phyloP scores from a whole-genome alignment of 2,888 invertebrate species.

The Nephrotoma guestfalica region DNA sequence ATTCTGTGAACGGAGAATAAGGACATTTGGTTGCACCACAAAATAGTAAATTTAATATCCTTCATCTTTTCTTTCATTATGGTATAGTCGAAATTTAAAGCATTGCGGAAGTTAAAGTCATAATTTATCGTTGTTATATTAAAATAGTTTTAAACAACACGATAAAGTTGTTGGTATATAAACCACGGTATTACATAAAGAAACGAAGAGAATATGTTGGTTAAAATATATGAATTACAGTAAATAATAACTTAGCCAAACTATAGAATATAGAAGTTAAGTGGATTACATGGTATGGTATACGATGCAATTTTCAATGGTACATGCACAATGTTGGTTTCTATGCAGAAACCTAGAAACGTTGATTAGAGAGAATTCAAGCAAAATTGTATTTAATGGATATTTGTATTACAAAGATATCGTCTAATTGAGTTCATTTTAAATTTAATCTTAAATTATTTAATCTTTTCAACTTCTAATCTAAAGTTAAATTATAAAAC shows the following conservation, averaged over 20 bases:
- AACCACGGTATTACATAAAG: not conserved
- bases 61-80: no score
- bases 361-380: not conserved
- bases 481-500: not conserved
- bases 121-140: not conserved
- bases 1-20: not conserved
- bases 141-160: not conserved
- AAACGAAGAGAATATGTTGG: not conserved
- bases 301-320: not conserved
- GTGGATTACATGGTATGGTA: not conserved
- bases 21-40: not conserved
- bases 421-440: not conserved
- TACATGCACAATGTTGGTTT: not conserved
- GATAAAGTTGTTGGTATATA: not conserved
- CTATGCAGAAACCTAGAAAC: not conserved
- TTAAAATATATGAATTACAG: not conserved
- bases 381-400: not conserved
- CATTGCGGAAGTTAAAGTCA: not conserved
- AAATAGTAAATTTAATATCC: not conserved
- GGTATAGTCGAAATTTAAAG: not conserved
- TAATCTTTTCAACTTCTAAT: not conserved
- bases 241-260: not conserved
- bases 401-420: not conserved
- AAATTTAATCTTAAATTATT: not conserved
- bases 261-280: not conserved